Evolutionary conservation across 2,888 invertebrate genomes (phyloP).

Genomic region (Phortica okadai): DNA sequence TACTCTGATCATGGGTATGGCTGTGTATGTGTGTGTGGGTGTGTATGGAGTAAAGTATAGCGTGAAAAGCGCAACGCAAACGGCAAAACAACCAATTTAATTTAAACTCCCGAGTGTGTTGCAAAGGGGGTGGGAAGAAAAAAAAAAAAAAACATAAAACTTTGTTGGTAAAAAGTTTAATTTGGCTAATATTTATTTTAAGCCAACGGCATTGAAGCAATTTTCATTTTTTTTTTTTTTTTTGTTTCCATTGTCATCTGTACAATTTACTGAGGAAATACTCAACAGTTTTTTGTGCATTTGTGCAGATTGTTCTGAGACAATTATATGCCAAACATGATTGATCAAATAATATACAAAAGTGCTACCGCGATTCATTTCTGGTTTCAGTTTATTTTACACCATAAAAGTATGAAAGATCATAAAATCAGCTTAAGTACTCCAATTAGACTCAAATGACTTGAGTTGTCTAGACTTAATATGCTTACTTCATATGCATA

Average conservation of each 20-base stretch:
- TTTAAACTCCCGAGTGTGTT: conserved; percentile 67
- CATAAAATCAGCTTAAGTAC: background rate
- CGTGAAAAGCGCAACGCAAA: conserved; percentile 14
- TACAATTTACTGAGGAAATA: too few relatives aligned
- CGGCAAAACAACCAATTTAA: conserved; percentile 73
- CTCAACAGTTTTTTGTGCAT: too few relatives aligned
- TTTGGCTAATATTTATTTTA: conserved; percentile 37
- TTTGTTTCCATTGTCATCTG: background rate
- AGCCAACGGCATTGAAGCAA: conserved; percentile 55
- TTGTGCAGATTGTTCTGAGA: too few relatives aligned
- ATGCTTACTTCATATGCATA: too few relatives aligned
- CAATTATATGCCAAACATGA: too few relatives aligned
- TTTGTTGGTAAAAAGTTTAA: conserved; percentile 56
- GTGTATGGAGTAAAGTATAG: background rate
- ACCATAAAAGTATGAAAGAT: background rate
- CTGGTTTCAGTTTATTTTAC: too few relatives aligned
- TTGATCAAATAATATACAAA: too few relatives aligned
- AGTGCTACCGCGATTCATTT: too few relatives aligned
- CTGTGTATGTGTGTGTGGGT: background rate
- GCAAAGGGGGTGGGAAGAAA: conserved; percentile 20
- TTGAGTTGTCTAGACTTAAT: conserved; percentile 15
- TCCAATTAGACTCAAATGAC: conserved; percentile 7
- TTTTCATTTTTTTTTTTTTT: conserved; percentile 50
- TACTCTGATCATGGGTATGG: background rate
- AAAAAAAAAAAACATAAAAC: conserved; percentile 59